Conservation (phyloP, 2,113 vertebrate species). For the Equus przewalskii region DNA sequence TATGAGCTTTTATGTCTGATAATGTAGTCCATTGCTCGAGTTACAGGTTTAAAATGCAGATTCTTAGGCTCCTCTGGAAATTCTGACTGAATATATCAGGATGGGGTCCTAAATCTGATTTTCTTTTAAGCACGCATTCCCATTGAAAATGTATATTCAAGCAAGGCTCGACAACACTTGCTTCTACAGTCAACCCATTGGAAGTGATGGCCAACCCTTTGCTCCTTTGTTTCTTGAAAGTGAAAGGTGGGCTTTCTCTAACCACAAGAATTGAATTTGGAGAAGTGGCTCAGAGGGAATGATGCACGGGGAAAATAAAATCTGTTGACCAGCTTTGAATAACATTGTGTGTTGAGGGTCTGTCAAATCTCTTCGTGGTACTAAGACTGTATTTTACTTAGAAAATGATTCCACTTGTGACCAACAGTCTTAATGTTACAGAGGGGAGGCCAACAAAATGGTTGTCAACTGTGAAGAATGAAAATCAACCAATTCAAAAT, state of each 20-base stretch:
- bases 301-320: neutral
- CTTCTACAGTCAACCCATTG: neutral
- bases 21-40: neutral
- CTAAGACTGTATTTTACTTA: neutral
- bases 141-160: neutral
- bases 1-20: neutral
- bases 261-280: neutral
- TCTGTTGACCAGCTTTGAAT: neutral
- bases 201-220: neutral
- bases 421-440: neutral
- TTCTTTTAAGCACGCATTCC: neutral
- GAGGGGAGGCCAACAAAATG: neutral
- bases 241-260: neutral
- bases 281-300: neutral
- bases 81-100: neutral
- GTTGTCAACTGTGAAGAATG: neutral
- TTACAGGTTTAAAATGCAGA: neutral
- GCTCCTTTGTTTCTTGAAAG: neutral
- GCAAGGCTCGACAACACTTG: neutral
- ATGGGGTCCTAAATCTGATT: neutral
- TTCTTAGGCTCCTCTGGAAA: neutral
- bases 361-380: neutral
- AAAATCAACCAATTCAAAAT: conserved; percentile 44
- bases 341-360: neutral
- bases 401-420: neutral